Evolutionary conservation across 2,113 vertebrate species (phyloP), one percentile per base, ranked within the genome.

Genomic region (Chamaea fasciata): DNA sequence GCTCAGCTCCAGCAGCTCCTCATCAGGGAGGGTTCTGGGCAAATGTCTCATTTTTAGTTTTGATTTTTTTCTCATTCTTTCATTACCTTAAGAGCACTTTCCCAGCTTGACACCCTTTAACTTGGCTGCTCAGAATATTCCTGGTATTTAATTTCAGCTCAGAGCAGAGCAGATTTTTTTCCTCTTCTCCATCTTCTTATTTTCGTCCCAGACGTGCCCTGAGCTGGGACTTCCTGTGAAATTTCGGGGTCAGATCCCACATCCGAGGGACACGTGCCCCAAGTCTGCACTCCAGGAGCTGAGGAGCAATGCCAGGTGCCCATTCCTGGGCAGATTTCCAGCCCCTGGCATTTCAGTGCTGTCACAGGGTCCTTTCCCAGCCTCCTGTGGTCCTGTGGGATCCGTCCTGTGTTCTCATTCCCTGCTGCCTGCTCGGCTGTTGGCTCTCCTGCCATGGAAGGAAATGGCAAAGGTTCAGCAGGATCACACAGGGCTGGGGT

Each of bases 41-140:
- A 82, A 69, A 76, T 6, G 13, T 22, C 47, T 94, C 64, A 22
- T 87, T 90, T 83, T 69, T 31, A 50, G 27, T 67, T 95, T 44
- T 41, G 47, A 52, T 92, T 92, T 91, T 77, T 6, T 35, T 41
- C 79, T 91, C 1, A 0, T 67, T 56, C 74, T 75, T 83, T 83
- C 88, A 63, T 93, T 94, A 78, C 68, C 53, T 77, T 63, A 62
- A 88, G 74, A 95, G 81, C 81, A 62, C 53, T 92, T 90, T 79
- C 78, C n/a, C 82, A n/a, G n/a, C 46, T 79, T 64, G 91, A 91
- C 70, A 76, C 39, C 39, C 41, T 60, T 91, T 87, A 71, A 64
- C 42, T 5, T 19, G n/a, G 33, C 53, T 87, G 92, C 78, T 57
- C 55, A 77, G 84, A 49, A 67, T 76, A 35, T 63, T 94, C 70